Conservation (phyloP, 2,113 vertebrate genomes). For the Hippoglossus stenolepis region DNA sequence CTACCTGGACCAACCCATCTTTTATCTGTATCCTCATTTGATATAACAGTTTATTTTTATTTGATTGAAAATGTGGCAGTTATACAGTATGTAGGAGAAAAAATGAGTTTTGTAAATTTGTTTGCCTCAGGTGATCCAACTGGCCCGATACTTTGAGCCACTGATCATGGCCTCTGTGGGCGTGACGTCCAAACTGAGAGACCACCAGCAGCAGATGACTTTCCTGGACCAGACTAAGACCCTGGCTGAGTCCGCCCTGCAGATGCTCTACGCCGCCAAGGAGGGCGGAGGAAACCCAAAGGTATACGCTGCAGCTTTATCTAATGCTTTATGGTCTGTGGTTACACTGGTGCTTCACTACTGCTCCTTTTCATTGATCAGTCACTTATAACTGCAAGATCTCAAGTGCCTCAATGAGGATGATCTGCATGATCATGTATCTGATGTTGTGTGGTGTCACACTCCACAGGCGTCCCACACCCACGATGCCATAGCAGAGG, state of each 20-base stretch:
- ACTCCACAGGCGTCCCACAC: slow-evolving; percentile 89
- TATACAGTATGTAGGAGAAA: no score
- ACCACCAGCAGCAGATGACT: slow-evolving; percentile 98
- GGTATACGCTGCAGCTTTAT: slow-evolving; percentile 74
- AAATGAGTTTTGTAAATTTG: not conserved
- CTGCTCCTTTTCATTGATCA: no score
- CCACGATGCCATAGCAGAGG: slow-evolving; percentile 95
- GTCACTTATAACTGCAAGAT: no score
- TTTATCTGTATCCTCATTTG: no score
- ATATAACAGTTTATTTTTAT: no score
- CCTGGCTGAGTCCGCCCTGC: slow-evolving; percentile 93
- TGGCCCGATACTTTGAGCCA: slow-evolving; percentile 96
- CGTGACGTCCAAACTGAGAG: slow-evolving; percentile 91
- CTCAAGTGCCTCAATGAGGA: not conserved
- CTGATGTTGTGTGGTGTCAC: slow-evolving; percentile 1
- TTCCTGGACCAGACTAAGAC: slow-evolving; percentile 98
- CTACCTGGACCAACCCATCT: no score
- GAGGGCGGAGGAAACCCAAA: slow-evolving; percentile 98
- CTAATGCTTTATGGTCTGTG: no score
- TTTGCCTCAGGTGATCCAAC: slow-evolving; percentile 88
- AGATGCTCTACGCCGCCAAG: slow-evolving; percentile 98
- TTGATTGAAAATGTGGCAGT: not conserved
- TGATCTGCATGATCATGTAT: not conserved
- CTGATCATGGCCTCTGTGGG: slow-evolving; percentile 92
- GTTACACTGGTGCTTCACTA: no score